Evolutionary conservation across 2,888 invertebrate genomes (phyloP).

Genomic region (Dendrolimus pini): DNA sequence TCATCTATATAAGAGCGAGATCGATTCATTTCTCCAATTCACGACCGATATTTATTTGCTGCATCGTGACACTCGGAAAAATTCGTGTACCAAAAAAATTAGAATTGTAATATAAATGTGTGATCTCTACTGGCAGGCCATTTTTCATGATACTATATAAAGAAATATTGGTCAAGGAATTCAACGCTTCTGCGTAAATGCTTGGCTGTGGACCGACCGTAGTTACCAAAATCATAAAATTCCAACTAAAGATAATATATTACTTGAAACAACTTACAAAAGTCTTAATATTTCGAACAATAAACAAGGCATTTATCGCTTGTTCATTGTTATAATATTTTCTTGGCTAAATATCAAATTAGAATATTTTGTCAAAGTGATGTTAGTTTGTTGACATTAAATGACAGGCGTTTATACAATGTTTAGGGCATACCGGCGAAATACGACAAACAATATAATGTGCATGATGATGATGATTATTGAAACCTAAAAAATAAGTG

Average conservation of each 20-base stretch:
- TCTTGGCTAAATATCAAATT: constrained; percentile 27
- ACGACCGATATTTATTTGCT: constrained; percentile 68
- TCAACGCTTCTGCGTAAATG: constrained; percentile 6
- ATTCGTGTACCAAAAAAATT: constrained; percentile 64
- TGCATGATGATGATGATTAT: background rate
- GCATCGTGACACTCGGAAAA: constrained; percentile 64
- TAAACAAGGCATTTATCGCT: constrained; percentile 34
- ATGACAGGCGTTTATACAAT: no score
- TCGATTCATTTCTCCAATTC: constrained; percentile 68
- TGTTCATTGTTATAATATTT: constrained; percentile 26
- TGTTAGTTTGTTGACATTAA: constrained; percentile 22
- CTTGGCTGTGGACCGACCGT: background rate
- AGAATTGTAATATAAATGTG: constrained; percentile 56
- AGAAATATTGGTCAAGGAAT: constrained; percentile 62
- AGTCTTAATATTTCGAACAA: constrained; percentile 15
- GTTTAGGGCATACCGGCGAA: background rate
- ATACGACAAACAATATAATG: background rate
- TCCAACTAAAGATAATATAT: no score
- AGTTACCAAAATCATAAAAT: background rate
- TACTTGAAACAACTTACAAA: background rate
- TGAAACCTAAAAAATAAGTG: background rate
- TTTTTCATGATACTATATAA: constrained; percentile 62
- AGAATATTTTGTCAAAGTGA: constrained; percentile 22
- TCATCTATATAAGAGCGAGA: constrained; percentile 66
- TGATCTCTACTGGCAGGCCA: constrained; percentile 51